phyloP scores from a whole-genome alignment of 1,140 invertebrate species.

The Pseudomyrmex flavicornis region DNA sequence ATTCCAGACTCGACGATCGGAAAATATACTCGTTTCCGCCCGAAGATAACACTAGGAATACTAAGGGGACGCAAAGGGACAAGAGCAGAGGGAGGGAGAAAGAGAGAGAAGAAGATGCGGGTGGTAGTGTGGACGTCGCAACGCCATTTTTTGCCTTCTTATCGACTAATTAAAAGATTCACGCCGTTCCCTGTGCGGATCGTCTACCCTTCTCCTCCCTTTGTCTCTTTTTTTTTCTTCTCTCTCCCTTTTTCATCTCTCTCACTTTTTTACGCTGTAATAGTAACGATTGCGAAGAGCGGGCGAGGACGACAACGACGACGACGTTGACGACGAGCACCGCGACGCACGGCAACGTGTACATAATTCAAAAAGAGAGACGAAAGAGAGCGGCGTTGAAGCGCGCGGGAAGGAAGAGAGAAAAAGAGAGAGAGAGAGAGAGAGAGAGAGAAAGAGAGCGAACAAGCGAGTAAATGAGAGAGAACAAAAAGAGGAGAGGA shows the following conservation, averaged over 20 bases:
- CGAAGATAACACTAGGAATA: conserved; percentile 54
- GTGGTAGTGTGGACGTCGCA: neutral
- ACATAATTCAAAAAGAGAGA: conserved; percentile 70
- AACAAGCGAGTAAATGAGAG: neutral
- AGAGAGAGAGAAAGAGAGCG: conserved; percentile 29
- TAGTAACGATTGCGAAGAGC: conserved; percentile 57
- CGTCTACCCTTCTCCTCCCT: neutral
- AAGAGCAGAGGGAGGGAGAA: neutral
- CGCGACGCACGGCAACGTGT: conserved; percentile 45
- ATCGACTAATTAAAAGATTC: conserved; percentile 51
- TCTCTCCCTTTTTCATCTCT: neutral
- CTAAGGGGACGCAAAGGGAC: conserved; percentile 26
- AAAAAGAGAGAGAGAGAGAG: neutral
- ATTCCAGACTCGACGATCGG: conserved; percentile 64
- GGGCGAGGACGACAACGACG: conserved; percentile 14
- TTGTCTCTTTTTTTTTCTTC: neutral
- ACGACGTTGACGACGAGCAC: conserved; percentile 44
- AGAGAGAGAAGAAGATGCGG: conserved; percentile 20
- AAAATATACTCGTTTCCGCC: conserved; percentile 66
- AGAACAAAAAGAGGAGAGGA: conserved; percentile 20
- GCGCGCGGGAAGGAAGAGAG: conserved; percentile 4
- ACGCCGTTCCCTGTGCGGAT: conserved; percentile 18
- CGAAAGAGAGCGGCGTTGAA: conserved; percentile 41
- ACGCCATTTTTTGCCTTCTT: conserved; percentile 36
- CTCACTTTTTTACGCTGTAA: conserved; percentile 47